Conservation (phyloP, 2,113 vertebrate genomes). For the Cebus imitator region DNA sequence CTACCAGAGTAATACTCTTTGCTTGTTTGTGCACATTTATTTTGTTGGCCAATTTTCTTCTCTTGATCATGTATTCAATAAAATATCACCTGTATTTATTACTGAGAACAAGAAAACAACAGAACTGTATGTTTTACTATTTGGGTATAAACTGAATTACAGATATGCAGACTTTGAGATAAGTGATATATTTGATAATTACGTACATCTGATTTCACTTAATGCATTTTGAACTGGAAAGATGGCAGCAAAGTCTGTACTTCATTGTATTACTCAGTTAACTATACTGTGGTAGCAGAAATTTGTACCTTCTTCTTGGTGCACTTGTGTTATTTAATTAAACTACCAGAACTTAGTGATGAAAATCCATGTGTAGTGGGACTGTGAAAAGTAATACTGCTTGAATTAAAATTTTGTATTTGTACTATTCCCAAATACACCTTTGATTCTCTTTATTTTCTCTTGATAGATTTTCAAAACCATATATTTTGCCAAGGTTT, state of each 20-base stretch:
- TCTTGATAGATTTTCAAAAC: not conserved
- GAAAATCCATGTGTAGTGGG: rapidly evolving
- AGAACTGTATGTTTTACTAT: not conserved
- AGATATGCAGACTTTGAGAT: not conserved
- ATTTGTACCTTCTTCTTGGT: not conserved
- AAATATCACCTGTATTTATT: not conserved
- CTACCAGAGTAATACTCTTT: not conserved
- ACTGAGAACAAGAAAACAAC: not conserved
- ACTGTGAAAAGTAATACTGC: not conserved
- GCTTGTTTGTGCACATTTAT: not conserved
- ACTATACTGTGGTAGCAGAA: not conserved
- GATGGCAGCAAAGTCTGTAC: not conserved
- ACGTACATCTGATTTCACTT: not conserved
- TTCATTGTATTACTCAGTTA: not conserved
- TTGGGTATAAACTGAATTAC: not conserved
- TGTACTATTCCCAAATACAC: not conserved
- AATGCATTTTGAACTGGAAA: not conserved
- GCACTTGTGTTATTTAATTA: not conserved
- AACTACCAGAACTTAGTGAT: not conserved
- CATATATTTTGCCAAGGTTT: not conserved
- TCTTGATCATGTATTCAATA: not conserved
- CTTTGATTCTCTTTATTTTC: not conserved
- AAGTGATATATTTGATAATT: not conserved
- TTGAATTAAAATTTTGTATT: not conserved
- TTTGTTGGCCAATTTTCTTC: not conserved